Conservation (phyloP, 2,113 vertebrate genomes). For the Zingel zingel region DNA sequence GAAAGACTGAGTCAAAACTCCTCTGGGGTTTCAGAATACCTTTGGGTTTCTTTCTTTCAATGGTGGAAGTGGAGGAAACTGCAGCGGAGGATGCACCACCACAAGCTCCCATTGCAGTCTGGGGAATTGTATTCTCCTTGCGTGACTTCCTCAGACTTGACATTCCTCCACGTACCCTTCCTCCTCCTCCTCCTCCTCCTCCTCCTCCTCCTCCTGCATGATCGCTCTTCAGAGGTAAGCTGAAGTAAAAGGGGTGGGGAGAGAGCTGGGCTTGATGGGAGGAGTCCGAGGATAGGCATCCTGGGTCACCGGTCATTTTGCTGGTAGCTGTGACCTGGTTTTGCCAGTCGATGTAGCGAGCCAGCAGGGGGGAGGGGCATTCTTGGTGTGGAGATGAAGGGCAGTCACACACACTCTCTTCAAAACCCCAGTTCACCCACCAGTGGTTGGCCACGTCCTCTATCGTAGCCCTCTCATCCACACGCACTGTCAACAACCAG, state of each 20-base stretch:
- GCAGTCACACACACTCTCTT: constrained; percentile 83
- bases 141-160: constrained; percentile 84
- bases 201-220: constrained; percentile 55
- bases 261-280: constrained; percentile 38
- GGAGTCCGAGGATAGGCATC: constrained; percentile 46
- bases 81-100: constrained; percentile 40
- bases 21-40: constrained; percentile 85
- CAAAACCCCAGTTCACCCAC: constrained; percentile 88
- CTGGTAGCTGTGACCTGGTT: constrained; percentile 64
- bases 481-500: constrained; percentile 84
- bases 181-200: constrained; percentile 46
- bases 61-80: constrained; percentile 44
- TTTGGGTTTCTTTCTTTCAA: constrained; percentile 81
- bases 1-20: constrained; percentile 82
- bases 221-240: constrained; percentile 62
- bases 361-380: constrained; percentile 83
- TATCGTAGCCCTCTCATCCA: constrained; percentile 83
- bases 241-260: constrained; percentile 66
- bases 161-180: constrained; percentile 51
- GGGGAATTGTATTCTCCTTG: constrained; percentile 84
- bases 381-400: constrained; percentile 70
- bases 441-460: constrained; percentile 87
- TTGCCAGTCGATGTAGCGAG: constrained; percentile 86
- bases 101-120: constrained; percentile 56
- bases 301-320: constrained; percentile 43